Conservation (phyloP, 2,113 vertebrate genomes). For the Vulpes ferrilata region DNA sequence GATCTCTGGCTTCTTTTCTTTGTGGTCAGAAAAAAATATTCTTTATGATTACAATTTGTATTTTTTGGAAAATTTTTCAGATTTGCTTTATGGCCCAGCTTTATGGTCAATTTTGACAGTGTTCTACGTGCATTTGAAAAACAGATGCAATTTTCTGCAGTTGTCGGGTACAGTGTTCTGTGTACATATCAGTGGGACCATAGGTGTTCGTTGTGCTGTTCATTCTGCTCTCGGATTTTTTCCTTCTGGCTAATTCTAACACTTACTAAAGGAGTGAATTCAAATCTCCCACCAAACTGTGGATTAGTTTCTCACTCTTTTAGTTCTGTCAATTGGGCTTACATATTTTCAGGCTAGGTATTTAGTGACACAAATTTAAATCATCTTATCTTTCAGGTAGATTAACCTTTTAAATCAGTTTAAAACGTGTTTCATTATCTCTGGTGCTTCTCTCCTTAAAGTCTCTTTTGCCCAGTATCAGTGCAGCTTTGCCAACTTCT, state of each 20-base stretch:
- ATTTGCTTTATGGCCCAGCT: background rate
- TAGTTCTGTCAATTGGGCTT: background rate
- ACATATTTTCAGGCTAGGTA: background rate
- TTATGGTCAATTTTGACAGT: background rate
- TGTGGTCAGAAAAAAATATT: background rate
- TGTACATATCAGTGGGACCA: background rate
- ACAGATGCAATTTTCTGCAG: background rate
- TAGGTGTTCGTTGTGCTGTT: background rate
- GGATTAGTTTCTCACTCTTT: background rate
- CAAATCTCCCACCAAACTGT: background rate
- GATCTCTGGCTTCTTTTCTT: background rate
- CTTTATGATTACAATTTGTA: background rate
- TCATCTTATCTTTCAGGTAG: background rate
- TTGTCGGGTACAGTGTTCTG: background rate
- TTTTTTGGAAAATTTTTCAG: background rate
- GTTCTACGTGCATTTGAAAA: background rate
- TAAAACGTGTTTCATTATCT: background rate
- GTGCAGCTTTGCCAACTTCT: background rate
- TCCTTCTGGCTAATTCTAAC: background rate
- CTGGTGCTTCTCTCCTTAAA: background rate
- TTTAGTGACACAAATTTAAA: background rate
- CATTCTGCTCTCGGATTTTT: background rate
- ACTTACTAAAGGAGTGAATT: background rate
- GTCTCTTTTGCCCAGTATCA: background rate
- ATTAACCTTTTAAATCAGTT: background rate